Percentiles rank a stretch among this genome's conserved stretches.
These are phyloP conservation scores for Troglohyphantes excavatus DNA, from an alignment of 2,888 invertebrate species.

Conservation along the genomic window DNA sequence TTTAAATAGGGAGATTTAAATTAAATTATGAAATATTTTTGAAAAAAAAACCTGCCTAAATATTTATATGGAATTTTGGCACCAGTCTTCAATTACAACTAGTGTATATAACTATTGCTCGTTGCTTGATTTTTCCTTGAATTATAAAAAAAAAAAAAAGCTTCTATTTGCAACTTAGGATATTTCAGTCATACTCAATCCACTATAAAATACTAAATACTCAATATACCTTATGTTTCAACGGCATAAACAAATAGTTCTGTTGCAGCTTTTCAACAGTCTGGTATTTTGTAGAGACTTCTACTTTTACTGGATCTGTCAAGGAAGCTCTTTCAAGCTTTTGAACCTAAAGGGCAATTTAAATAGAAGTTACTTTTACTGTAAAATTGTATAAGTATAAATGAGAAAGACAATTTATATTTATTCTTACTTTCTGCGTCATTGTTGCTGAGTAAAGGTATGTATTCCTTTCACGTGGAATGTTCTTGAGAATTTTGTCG, in stretches of 20 bases:
- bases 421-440: constrained; percentile 91
- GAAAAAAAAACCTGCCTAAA: no score
- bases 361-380: not conserved
- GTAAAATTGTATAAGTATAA: not conserved
- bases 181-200: no score
- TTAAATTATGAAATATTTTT: no score
- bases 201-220: constrained; percentile 22
- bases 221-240: constrained; percentile 92
- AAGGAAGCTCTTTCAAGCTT: constrained; percentile 97
- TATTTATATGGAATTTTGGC: no score
- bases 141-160: no score
- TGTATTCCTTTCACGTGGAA: constrained; percentile 95
- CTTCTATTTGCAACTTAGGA: no score
- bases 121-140: no score
- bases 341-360: constrained; percentile 85
- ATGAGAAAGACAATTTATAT: not conserved
- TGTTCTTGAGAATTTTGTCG: constrained; percentile 95
- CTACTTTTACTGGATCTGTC: constrained; percentile 96
- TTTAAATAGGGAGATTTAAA: no score
- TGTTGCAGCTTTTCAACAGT: constrained; percentile 98
- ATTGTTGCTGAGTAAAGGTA: constrained; percentile 99
- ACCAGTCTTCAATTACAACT: no score
- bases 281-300: constrained; percentile 97
- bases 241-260: constrained; percentile 96
- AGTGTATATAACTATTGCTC: no score